These are phyloP conservation scores for Datnioides undecimradiatus DNA, from an alignment of 2,113 vertebrate species.

Conservation along the genomic window DNA sequence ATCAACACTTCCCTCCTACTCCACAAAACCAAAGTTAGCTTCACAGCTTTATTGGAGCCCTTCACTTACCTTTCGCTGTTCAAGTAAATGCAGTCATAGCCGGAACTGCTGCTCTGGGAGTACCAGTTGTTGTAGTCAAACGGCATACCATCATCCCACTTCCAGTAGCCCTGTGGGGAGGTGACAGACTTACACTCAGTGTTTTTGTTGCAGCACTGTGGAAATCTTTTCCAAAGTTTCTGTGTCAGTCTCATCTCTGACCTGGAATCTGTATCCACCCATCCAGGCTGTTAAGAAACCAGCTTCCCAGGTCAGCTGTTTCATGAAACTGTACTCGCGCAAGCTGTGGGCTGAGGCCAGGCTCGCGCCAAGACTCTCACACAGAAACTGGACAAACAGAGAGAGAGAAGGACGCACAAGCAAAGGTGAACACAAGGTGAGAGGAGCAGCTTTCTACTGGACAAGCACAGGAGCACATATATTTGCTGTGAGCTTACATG, in stretches of 20 bases:
- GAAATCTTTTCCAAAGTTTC: not conserved
- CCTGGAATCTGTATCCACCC: not conserved
- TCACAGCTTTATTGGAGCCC: too few species aligned
- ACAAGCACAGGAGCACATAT: too few species aligned
- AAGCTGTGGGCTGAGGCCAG: not conserved
- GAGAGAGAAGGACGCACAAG: too few species aligned
- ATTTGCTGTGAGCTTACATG: too few species aligned
- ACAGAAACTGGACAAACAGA: not conserved
- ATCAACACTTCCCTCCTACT: too few species aligned
- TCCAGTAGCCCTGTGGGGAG: not conserved
- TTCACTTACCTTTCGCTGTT: too few species aligned
- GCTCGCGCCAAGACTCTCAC: not conserved
- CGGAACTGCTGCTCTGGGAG: not conserved
- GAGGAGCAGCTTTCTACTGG: too few species aligned
- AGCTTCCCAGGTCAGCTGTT: not conserved
- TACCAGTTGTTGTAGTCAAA: slow-evolving; percentile 1
- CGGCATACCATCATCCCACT: not conserved
- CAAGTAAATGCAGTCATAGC: not conserved
- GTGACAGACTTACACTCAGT: not conserved
- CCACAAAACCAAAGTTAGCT: too few species aligned
- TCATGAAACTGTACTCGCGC: not conserved
- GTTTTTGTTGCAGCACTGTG: not conserved
- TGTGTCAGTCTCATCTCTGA: not conserved
- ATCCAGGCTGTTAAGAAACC: slow-evolving; percentile 1
- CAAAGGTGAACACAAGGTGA: too few species aligned